Evolutionary conservation across 2,113 vertebrate genomes (phyloP).

Genomic region (Ivindomyrus marchei): DNA sequence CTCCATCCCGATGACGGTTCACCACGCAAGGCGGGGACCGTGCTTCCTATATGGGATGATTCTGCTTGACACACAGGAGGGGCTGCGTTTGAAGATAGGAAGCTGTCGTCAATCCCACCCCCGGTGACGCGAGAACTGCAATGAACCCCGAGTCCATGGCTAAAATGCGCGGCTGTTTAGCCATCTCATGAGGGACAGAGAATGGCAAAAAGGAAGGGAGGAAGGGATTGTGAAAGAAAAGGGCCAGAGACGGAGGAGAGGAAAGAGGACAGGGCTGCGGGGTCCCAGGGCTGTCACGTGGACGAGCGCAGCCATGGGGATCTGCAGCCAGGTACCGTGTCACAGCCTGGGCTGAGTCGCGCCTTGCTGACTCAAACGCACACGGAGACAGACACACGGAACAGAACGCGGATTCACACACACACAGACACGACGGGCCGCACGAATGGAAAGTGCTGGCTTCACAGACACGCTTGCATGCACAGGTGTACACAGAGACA

Average conservation of each 20-base stretch:
- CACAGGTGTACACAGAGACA: conserved; percentile 24
- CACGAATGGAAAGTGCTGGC: background rate
- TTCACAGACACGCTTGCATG: background rate
- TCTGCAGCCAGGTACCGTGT: background rate
- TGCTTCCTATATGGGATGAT: background rate
- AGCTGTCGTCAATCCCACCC: background rate
- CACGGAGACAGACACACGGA: conserved; percentile 14
- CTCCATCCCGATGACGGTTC: background rate
- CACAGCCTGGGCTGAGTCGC: background rate
- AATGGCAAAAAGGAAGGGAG: background rate
- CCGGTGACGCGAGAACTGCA: background rate
- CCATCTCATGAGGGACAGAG: background rate
- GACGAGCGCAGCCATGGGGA: background rate
- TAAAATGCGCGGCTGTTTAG: background rate
- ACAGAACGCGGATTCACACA: background rate
- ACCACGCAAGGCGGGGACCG: background rate
- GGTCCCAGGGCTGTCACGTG: background rate
- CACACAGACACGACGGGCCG: background rate
- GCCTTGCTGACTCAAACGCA: conserved; percentile 23
- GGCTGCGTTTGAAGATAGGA: background rate
- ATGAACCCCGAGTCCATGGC: background rate
- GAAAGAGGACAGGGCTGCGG: background rate
- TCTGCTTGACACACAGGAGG: background rate
- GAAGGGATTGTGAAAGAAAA: background rate
- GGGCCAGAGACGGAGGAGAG: background rate